Evolutionary conservation across 2,797 vertebrate species (phyloP).

Genomic region (Etheostoma perlongum): DNA sequence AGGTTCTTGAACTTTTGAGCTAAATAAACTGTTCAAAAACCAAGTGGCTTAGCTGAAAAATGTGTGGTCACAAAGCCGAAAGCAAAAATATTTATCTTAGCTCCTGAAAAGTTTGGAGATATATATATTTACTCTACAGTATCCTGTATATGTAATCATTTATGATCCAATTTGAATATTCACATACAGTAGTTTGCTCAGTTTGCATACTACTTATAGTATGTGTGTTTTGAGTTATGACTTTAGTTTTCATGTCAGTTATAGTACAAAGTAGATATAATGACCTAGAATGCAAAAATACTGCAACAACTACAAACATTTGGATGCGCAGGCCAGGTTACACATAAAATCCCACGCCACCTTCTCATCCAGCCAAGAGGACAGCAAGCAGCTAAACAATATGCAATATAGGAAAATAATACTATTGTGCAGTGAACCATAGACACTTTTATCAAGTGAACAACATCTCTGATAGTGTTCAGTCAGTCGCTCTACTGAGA

Average conservation of each 20-base stretch:
- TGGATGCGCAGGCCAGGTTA: slow-evolving; percentile 7
- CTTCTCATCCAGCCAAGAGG: slow-evolving; percentile 21
- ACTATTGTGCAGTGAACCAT: background rate
- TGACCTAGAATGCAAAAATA: slow-evolving; percentile 10
- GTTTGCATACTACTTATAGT: background rate
- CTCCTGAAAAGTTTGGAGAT: background rate
- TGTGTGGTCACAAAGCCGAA: background rate
- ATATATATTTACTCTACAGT: background rate
- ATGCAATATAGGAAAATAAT: slow-evolving; percentile 23
- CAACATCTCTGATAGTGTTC: slow-evolving; percentile 10
- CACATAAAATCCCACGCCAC: slow-evolving; percentile 11
- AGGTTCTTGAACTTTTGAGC: no score
- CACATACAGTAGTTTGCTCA: background rate
- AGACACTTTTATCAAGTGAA: slow-evolving; percentile 30
- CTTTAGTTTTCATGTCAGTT: background rate
- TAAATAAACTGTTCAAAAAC: background rate
- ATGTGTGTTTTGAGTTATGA: background rate
- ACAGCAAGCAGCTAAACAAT: slow-evolving; percentile 26
- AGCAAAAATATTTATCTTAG: background rate
- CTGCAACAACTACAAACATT: slow-evolving; percentile 1
- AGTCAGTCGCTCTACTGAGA: slow-evolving; percentile 4
- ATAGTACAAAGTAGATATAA: slow-evolving; percentile 1
- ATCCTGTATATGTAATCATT: background rate
- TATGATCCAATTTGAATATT: background rate
- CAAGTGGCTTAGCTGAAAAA: background rate